Evolutionary conservation across 2,113 vertebrate species (phyloP).

Genomic region (Oceanites oceanicus): DNA sequence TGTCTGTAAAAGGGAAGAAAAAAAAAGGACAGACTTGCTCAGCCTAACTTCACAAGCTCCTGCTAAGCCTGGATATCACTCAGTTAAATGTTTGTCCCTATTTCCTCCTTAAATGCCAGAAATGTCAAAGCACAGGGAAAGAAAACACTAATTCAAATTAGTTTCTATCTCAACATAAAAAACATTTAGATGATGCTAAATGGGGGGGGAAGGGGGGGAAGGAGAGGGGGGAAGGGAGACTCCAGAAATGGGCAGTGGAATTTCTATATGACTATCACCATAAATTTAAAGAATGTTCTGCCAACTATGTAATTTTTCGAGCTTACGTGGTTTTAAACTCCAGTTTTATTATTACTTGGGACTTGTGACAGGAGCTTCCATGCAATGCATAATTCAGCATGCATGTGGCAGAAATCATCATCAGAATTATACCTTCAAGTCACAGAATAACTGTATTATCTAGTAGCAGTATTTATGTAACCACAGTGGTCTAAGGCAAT

Average conservation of each 20-base stretch:
- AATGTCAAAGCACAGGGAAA: not conserved
- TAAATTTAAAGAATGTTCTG: not conserved
- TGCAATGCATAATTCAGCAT: not conserved
- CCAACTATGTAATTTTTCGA: not conserved
- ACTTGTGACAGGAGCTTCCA: not conserved
- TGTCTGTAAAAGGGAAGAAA: not conserved
- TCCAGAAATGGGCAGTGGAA: not conserved
- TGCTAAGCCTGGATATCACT: not conserved
- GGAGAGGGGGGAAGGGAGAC: not conserved
- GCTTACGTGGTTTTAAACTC: not conserved
- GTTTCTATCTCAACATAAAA: not conserved
- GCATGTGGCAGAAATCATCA: not conserved
- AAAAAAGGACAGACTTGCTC: not conserved
- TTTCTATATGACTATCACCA: not conserved
- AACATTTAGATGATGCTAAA: not conserved
- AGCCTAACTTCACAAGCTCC: not conserved
- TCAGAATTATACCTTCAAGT: not conserved
- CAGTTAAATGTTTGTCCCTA: not conserved
- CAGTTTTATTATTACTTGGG: not conserved
- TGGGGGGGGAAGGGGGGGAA: fast-evolving
- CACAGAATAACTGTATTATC: not conserved
- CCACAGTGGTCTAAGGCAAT: not conserved
- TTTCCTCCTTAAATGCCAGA: not conserved
- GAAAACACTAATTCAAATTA: not conserved
- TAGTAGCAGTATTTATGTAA: not conserved